Conservation (phyloP, 2,797 vertebrate genomes). For the Varecia variegata region DNA sequence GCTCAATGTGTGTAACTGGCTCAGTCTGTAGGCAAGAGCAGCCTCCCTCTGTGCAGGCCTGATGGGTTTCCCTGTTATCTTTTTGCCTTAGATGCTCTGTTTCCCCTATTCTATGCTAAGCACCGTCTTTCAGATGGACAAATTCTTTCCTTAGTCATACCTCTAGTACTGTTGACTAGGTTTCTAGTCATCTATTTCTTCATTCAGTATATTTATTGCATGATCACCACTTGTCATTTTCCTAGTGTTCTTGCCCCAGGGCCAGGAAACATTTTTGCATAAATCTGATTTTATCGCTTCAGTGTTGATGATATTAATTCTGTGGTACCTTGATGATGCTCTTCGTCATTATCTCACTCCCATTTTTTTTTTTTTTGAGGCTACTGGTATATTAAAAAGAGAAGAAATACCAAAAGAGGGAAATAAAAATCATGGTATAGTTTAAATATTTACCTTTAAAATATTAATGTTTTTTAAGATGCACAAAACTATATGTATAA, state of each 20-base stretch:
- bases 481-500: not conserved
- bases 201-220: not conserved
- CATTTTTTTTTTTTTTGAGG: not conserved
- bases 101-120: not conserved
- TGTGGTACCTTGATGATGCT: not conserved
- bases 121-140: not conserved
- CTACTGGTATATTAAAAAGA: not conserved
- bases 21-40: not conserved
- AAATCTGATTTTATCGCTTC: slow-evolving; percentile 43
- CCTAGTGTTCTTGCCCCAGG: slow-evolving; percentile 8
- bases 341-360: not conserved
- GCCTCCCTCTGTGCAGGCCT: not conserved
- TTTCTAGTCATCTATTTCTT: not conserved
- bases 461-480: slow-evolving; percentile 26
- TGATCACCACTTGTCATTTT: not conserved
- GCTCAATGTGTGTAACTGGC: not conserved
- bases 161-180: not conserved
- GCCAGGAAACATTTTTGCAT: slow-evolving; percentile 41
- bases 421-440: not conserved
- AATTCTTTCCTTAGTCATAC: not conserved
- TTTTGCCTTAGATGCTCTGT: not conserved
- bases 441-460: slow-evolving; percentile 19
- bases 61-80: not conserved
- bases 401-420: not conserved
- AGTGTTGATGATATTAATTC: slow-evolving; percentile 19